Conservation (phyloP, 2,888 invertebrate species). For the Calliphora vomitoria region DNA sequence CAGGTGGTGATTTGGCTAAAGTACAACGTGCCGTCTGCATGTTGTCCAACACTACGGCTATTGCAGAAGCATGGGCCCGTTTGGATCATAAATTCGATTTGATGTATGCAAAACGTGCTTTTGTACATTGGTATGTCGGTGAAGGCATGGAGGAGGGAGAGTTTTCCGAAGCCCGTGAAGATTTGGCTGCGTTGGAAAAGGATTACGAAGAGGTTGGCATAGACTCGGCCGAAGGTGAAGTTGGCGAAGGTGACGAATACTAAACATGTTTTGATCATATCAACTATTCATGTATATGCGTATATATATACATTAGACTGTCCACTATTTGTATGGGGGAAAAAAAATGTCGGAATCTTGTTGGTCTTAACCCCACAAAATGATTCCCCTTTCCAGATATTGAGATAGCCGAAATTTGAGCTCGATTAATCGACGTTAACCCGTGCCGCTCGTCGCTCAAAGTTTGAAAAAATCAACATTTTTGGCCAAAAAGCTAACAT, state of each 20-base stretch:
- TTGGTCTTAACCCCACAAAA: no score
- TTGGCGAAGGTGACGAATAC: constrained; percentile 90
- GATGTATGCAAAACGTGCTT: constrained; percentile 98
- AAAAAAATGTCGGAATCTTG: no score
- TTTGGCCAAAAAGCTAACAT: no score
- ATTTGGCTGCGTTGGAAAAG: constrained; percentile 92
- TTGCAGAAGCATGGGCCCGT: constrained; percentile 98
- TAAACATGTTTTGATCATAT: constrained; percentile 80
- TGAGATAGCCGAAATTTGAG: no score
- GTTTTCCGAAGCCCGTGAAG: constrained; percentile 94
- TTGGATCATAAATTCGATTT: constrained; percentile 97
- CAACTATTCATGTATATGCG: constrained; percentile 26
- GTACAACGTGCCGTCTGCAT: constrained; percentile 98
- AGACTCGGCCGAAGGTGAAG: constrained; percentile 90
- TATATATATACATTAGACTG: constrained; percentile 23
- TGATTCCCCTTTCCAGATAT: no score
- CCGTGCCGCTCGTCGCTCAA: no score
- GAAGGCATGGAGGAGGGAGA: constrained; percentile 96
- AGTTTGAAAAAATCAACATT: no score
- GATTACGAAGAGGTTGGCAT: constrained; percentile 92
- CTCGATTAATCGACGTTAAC: no score
- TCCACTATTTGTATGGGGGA: not conserved
- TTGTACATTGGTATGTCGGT: constrained; percentile 97
- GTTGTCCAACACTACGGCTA: constrained; percentile 98
- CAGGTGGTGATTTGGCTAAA: constrained; percentile 96